Percentiles rank a stretch among this genome's conserved stretches.
phyloP scores from a whole-genome alignment of 2,113 vertebrate species.

The Acanthochromis polyacanthus region DNA sequence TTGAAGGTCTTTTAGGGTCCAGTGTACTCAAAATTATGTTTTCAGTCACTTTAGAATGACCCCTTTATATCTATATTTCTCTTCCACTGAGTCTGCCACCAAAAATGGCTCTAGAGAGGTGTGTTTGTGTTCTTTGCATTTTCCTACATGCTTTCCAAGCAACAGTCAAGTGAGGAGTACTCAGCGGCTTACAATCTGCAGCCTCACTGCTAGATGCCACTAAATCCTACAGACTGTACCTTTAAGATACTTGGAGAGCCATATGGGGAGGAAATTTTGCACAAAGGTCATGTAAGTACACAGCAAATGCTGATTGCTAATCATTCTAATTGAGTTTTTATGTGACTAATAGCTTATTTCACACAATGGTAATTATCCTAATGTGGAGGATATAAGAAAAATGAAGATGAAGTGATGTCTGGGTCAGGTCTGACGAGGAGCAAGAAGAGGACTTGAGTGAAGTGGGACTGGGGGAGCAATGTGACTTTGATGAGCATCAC shows the following conservation, averaged over 20 bases:
- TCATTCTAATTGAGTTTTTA: background rate
- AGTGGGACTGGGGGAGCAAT: conserved; percentile 18
- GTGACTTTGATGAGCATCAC: conserved; percentile 31
- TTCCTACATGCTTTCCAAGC: too few species aligned
- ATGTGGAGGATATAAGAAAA: background rate
- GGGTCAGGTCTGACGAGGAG: background rate
- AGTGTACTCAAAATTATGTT: too few species aligned
- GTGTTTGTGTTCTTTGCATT: too few species aligned
- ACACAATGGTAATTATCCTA: background rate
- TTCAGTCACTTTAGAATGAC: too few species aligned
- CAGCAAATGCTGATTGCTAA: background rate
- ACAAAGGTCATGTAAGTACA: background rate
- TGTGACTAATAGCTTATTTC: background rate
- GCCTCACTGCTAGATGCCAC: too few species aligned
- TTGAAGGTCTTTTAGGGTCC: too few species aligned
- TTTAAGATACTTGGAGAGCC: conserved; percentile 5
- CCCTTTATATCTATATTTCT: too few species aligned
- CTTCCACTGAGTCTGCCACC: too few species aligned
- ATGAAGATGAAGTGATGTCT: conserved; percentile 19
- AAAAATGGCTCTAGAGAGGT: too few species aligned
- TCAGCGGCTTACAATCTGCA: too few species aligned
- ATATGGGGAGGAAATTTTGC: background rate
- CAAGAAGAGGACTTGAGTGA: conserved; percentile 17
- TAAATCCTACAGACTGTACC: too few species aligned
- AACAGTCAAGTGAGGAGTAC: too few species aligned